phyloP scores from a whole-genome alignment of 2,113 vertebrate species.

The Bubo scandiacus region DNA sequence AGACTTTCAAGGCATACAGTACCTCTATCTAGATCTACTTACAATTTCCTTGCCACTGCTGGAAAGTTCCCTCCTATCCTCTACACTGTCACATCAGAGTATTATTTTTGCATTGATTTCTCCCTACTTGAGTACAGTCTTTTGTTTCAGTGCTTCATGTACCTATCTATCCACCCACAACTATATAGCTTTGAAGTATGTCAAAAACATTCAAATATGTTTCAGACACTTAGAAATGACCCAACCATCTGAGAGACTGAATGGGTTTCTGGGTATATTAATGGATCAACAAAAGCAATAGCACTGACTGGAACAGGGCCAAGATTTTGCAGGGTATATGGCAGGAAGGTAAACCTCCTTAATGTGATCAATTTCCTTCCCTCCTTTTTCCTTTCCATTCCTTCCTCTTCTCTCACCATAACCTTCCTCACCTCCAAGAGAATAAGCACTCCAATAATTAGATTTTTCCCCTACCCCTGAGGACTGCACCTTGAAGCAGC shows the following conservation, averaged over 20 bases:
- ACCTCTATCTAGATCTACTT: neutral
- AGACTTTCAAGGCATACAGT: neutral
- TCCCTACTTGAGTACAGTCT: neutral
- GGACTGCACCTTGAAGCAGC: conserved; percentile 56
- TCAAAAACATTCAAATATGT: neutral
- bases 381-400: conserved; percentile 31
- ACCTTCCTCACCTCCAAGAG: conserved; percentile 4
- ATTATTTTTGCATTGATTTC: neutral
- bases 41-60: neutral
- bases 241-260: neutral
- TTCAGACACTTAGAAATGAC: neutral
- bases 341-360: conserved; percentile 36
- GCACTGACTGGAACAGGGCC: neutral
- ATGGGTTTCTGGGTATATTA: neutral
- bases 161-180: neutral
- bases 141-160: neutral
- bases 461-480: conserved; percentile 26
- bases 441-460: conserved; percentile 51
- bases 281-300: neutral
- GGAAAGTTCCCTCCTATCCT: neutral
- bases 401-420: conserved; percentile 46
- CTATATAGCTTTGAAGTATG: neutral
- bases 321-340: neutral
- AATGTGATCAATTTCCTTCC: conserved; percentile 54
- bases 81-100: neutral